Percentiles rank a stretch among this genome's conserved stretches.
Conservation (phyloP, 2,113 vertebrate genomes). For the Xenotilapia longispinis region DNA sequence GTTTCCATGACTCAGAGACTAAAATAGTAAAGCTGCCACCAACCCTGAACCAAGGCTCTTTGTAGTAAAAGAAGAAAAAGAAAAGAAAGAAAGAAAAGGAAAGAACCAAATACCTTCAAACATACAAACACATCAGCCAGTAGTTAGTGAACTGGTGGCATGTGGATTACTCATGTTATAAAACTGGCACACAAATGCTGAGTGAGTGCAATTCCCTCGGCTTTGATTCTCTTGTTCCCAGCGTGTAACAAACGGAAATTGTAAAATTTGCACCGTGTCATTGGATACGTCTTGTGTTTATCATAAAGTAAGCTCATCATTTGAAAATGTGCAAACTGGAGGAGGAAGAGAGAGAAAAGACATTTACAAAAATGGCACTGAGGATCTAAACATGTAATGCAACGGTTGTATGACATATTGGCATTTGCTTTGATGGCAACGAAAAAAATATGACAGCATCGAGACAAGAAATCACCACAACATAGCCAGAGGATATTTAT, state of each 20-base stretch:
- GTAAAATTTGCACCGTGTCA: not conserved
- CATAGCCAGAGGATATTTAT: not conserved
- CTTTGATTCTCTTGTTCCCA: not conserved
- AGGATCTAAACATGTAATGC: not conserved
- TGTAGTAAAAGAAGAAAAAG: constrained; percentile 11
- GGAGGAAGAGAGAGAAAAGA: not conserved
- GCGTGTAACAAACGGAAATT: not conserved
- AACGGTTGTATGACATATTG: not conserved
- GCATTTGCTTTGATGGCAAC: not conserved
- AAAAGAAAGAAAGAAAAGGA: not conserved
- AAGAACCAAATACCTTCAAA: not conserved
- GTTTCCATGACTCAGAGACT: constrained; percentile 52
- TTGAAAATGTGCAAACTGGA: not conserved
- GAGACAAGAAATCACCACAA: not conserved
- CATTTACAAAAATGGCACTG: not conserved
- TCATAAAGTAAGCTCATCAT: not conserved
- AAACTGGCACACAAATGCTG: not conserved
- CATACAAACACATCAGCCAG: constrained; percentile 20
- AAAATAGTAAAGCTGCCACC: constrained; percentile 41
- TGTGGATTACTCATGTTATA: constrained; percentile 2
- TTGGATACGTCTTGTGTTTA: not conserved
- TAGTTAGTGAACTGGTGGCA: constrained; percentile 12
- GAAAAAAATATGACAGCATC: not conserved
- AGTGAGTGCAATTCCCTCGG: not conserved
- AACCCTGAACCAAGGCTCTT: constrained; percentile 15